A percentile compares a stretch with the other conserved stretches of the same genome.
These are phyloP conservation scores for Laothoe populi DNA, from an alignment of 2,888 invertebrate genomes.

Conservation along the genomic window DNA sequence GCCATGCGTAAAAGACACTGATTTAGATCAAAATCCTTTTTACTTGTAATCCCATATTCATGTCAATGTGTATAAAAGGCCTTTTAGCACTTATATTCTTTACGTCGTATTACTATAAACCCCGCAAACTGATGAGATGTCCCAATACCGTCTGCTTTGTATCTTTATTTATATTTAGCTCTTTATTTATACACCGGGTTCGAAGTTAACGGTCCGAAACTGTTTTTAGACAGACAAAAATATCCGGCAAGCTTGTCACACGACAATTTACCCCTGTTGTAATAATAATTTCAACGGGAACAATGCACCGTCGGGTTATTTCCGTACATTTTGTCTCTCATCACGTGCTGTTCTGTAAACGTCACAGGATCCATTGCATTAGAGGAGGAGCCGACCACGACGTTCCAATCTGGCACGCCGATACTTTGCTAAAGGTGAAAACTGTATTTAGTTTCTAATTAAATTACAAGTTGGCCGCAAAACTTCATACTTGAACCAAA, in stretches of 20 bases:
- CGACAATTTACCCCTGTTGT: conserved; percentile 56
- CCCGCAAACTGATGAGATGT: conserved; percentile 45
- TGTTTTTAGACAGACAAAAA: conserved; percentile 56
- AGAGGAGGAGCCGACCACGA: conserved; percentile 28
- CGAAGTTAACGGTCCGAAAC: conserved; percentile 54
- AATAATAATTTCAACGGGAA: conserved; percentile 41
- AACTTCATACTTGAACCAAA: conserved; percentile 34
- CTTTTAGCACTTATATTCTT: conserved; percentile 37
- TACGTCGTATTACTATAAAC: conserved; percentile 44
- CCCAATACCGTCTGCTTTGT: conserved; percentile 30
- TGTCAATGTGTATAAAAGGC: conserved; percentile 22
- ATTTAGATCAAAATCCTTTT: conserved; percentile 8
- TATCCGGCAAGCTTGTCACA: conserved; percentile 55
- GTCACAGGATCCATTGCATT: conserved; percentile 39
- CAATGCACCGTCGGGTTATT: conserved; percentile 35
- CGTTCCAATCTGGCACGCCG: conserved; percentile 27
- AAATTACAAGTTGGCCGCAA: conserved; percentile 39
- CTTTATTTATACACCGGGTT: conserved; percentile 52
- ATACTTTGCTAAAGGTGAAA: conserved; percentile 39
- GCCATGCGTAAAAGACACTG: conserved; percentile 7
- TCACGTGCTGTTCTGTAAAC: conserved; percentile 36
- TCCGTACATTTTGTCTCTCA: conserved; percentile 34
- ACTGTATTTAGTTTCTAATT: conserved; percentile 40
- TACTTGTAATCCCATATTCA: conserved; percentile 20
- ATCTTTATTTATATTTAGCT: conserved; percentile 46